Conservation (phyloP, 37 sponge, comb jelly and placozoan species). For the Eunapius fragilis region DNA sequence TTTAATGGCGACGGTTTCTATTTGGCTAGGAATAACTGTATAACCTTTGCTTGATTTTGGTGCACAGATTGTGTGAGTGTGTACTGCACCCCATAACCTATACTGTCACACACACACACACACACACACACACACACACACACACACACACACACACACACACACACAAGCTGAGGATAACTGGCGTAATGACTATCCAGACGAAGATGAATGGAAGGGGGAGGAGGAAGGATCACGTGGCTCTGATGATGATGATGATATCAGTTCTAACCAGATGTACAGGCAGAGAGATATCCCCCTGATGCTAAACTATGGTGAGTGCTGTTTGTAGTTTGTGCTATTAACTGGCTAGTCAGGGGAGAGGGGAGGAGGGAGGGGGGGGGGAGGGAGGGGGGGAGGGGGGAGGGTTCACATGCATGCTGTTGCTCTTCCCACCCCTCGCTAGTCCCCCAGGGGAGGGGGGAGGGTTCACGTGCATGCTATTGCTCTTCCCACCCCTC, state of each 20-base stretch:
- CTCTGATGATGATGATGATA: constrained; percentile 21
- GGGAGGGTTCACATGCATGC: no score
- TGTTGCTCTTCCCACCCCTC: no score
- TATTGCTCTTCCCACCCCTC: no score
- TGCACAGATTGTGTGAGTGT: no score
- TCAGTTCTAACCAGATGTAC: constrained; percentile 3
- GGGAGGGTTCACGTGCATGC: no score
- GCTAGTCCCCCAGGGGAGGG: no score
- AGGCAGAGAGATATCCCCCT: not conserved
- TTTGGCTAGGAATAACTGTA: no score
- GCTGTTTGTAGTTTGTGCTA: no score
- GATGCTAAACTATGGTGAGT: constrained; percentile 10
- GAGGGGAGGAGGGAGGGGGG: not conserved
- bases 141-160: not conserved
- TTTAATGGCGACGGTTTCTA: not conserved
- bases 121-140: not conserved
- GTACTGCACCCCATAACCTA: not conserved
- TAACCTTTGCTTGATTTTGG: no score
- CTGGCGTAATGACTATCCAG: constrained; percentile 87
- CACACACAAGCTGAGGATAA: constrained; percentile 45
- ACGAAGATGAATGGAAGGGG: constrained; percentile 48
- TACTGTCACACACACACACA: not conserved
- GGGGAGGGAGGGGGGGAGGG: no score
- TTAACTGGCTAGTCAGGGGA: not conserved
- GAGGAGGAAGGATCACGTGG: not conserved